phyloP scores from a whole-genome alignment of 2,113 vertebrate species.

The Dipodomys ordii region DNA sequence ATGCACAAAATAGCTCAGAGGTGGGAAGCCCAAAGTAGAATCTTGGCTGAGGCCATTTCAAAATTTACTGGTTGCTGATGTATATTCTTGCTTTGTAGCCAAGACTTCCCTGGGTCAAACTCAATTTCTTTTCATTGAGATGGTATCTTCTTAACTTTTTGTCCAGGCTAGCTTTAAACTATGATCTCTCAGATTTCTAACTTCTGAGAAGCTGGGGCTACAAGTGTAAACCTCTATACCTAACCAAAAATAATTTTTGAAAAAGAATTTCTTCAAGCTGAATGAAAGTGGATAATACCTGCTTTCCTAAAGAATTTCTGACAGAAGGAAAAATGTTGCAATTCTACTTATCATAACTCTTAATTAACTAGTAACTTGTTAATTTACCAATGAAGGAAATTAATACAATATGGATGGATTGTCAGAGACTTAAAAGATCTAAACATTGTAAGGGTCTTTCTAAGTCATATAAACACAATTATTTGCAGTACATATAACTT shows the following conservation, averaged over 20 bases:
- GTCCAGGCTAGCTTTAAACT: too few species aligned
- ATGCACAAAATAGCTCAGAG: not conserved
- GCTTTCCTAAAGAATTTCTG: conserved; percentile 30
- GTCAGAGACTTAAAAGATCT: conserved; percentile 26
- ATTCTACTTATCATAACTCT: not conserved
- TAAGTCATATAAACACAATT: not conserved
- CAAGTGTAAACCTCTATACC: too few species aligned
- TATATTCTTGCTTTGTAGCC: not conserved
- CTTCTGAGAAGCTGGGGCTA: too few species aligned
- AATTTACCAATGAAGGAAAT: not conserved
- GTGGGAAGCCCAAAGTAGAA: not conserved
- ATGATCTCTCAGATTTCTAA: too few species aligned
- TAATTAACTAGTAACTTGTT: conserved; percentile 17
- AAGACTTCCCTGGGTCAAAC: not conserved
- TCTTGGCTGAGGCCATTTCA: not conserved
- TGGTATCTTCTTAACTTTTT: too few species aligned
- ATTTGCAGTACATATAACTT: not conserved
- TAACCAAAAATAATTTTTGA: not conserved
- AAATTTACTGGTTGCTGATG: not conserved
- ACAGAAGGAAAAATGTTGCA: not conserved
- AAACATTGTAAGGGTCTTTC: not conserved
- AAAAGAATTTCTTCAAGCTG: conserved; percentile 39
- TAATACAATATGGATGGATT: not conserved
- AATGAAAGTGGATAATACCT: not conserved
- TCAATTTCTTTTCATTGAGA: not conserved